phyloP scores from a whole-genome alignment of 2,797 vertebrate species.

The Chromobotia macracanthus region DNA sequence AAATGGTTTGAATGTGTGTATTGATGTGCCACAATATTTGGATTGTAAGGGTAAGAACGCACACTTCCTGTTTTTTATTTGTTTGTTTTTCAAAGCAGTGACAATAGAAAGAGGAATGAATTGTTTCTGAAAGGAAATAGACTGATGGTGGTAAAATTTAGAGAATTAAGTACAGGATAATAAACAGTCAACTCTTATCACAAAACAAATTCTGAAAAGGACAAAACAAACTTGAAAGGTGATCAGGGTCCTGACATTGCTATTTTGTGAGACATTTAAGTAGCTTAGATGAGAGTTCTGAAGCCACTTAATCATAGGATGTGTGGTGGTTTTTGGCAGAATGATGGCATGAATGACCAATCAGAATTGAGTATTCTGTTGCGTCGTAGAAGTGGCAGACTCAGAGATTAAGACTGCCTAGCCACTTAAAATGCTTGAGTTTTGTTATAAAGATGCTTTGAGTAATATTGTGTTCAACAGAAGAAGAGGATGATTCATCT shows the following conservation, averaged over 20 bases:
- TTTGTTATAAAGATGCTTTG: slow-evolving; percentile 20
- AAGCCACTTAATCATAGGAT: background rate
- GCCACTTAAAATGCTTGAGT: background rate
- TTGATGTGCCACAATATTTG: background rate
- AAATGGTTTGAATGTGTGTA: background rate
- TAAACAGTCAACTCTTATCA: background rate
- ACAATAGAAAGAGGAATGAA: background rate
- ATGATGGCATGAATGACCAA: background rate
- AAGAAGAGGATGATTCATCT: slow-evolving; percentile 5
- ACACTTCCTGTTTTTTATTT: background rate
- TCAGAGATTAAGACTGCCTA: background rate
- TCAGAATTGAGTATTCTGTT: background rate
- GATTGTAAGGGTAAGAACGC: background rate
- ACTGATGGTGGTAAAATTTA: background rate
- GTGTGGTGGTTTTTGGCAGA: background rate
- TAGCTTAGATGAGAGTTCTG: background rate
- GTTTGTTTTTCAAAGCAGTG: background rate
- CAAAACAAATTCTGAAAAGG: background rate
- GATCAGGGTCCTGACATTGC: background rate
- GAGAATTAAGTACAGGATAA: background rate
- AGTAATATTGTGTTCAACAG: slow-evolving; percentile 20
- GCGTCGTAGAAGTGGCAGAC: background rate
- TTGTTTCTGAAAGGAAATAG: background rate
- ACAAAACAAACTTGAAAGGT: background rate
- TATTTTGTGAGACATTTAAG: background rate